Conservation (phyloP, 2,888 invertebrate genomes). For the Deroplatys truncata region DNA sequence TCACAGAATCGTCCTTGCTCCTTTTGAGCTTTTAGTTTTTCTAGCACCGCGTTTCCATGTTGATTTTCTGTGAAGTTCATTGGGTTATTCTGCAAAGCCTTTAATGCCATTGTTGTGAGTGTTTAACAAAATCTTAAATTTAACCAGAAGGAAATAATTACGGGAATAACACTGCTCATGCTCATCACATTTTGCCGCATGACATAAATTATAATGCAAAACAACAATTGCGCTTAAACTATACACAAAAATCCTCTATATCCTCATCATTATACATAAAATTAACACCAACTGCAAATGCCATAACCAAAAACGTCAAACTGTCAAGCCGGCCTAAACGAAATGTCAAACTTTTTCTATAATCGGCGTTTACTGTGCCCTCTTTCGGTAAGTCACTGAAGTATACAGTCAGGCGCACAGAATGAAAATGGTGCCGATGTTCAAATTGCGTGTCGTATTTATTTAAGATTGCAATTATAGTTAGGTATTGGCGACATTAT, state of each 20-base stretch:
- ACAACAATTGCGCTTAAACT: background rate
- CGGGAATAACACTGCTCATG: background rate
- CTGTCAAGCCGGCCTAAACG: background rate
- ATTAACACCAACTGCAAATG: background rate
- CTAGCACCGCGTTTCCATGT: conserved; percentile 43
- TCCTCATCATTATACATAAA: background rate
- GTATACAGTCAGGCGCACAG: background rate
- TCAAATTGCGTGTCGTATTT: too few species aligned
- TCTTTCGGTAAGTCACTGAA: background rate
- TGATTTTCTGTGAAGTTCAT: conserved; percentile 45
- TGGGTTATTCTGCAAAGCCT: conserved; percentile 27
- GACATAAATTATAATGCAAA: background rate
- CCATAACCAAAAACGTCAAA: background rate
- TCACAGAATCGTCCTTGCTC: conserved; percentile 58
- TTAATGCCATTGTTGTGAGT: conserved; percentile 18
- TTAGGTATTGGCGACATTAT: too few species aligned
- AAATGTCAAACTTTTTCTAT: background rate
- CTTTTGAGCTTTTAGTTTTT: conserved; percentile 48
- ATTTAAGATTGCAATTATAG: too few species aligned
- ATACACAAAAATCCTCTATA: background rate
- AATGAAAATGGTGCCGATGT: too few species aligned
- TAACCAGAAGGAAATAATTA: background rate
- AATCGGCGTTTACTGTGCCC: background rate
- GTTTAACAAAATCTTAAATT: background rate
- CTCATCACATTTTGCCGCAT: background rate